Percentiles rank a stretch among this genome's conserved stretches.
These are phyloP conservation scores for Cyprinodon variegatus DNA, from an alignment of 2,113 vertebrate species.

Conservation along the genomic window DNA sequence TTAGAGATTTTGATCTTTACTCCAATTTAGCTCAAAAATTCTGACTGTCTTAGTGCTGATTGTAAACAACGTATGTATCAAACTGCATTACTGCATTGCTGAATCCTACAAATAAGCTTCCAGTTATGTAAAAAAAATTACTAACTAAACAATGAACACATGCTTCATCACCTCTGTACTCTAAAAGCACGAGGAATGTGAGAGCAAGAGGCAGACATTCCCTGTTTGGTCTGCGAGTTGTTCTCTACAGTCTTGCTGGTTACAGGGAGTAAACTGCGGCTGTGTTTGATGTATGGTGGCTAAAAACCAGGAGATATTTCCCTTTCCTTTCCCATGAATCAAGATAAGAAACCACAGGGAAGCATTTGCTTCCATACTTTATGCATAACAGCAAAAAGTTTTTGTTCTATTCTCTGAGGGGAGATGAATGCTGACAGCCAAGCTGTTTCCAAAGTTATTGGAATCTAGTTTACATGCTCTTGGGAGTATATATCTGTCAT, in stretches of 20 bases:
- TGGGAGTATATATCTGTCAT: slow-evolving; percentile 8
- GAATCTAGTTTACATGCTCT: slow-evolving; percentile 25
- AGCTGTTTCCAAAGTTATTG: slow-evolving; percentile 44
- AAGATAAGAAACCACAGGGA: slow-evolving; percentile 37
- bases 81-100: slow-evolving; percentile 4
- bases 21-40: too few relatives aligned
- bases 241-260: slow-evolving; percentile 21
- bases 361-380: slow-evolving; percentile 20
- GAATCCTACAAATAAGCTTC: slow-evolving; percentile 10
- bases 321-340: slow-evolving; percentile 10
- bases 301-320: slow-evolving; percentile 11
- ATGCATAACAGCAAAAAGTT: slow-evolving; percentile 53
- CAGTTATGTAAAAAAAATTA: slow-evolving; percentile 23
- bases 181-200: slow-evolving; percentile 46
- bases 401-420: slow-evolving; percentile 32
- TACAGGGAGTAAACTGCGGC: slow-evolving; percentile 45
- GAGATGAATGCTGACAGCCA: slow-evolving; percentile 33
- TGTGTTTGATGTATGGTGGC: slow-evolving; percentile 21
- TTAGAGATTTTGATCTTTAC: too few relatives aligned
- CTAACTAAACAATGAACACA: slow-evolving; percentile 25
- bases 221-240: slow-evolving; percentile 65
- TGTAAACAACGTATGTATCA: not conserved
- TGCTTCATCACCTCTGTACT: slow-evolving; percentile 41
- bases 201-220: slow-evolving; percentile 36
- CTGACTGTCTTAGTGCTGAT: not conserved